These are phyloP conservation scores for Erynnis tages DNA, from an alignment of 2,888 invertebrate species.

Conservation along the genomic window DNA sequence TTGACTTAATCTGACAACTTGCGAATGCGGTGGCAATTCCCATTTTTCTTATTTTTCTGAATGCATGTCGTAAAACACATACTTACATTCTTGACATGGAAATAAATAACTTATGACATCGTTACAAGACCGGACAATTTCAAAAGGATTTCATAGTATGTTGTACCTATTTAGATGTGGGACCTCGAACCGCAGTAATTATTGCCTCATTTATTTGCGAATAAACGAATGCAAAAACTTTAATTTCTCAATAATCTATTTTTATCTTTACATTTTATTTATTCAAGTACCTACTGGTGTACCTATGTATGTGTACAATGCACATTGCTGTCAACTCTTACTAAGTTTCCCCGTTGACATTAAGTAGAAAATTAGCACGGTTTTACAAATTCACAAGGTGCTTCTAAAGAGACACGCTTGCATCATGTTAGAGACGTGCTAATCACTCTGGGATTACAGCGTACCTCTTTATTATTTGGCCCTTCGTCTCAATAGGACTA, in stretches of 20 bases:
- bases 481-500: slow-evolving; percentile 49
- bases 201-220: too few relatives aligned
- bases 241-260: too few relatives aligned
- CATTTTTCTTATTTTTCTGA: slow-evolving; percentile 29
- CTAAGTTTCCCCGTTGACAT: slow-evolving; percentile 31
- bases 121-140: not conserved
- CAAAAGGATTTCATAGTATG: too few relatives aligned
- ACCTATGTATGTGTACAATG: too few relatives aligned
- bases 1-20: slow-evolving; percentile 50
- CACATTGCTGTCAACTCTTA: too few relatives aligned
- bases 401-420: slow-evolving; percentile 47
- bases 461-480: too few relatives aligned
- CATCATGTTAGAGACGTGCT: slow-evolving; percentile 66
- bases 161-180: too few relatives aligned
- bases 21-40: slow-evolving; percentile 49
- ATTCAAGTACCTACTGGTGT: too few relatives aligned
- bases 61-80: slow-evolving; percentile 34
- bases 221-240: too few relatives aligned
- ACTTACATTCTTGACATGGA: slow-evolving; percentile 16
- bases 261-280: too few relatives aligned
- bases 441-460: too few relatives aligned
- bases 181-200: too few relatives aligned
- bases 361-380: slow-evolving; percentile 48
- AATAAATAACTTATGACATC: slow-evolving; percentile 9
- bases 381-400: slow-evolving; percentile 69